These are phyloP conservation scores for Crotalus tigris DNA, from an alignment of 2,113 vertebrate species.

Conservation along the genomic window DNA sequence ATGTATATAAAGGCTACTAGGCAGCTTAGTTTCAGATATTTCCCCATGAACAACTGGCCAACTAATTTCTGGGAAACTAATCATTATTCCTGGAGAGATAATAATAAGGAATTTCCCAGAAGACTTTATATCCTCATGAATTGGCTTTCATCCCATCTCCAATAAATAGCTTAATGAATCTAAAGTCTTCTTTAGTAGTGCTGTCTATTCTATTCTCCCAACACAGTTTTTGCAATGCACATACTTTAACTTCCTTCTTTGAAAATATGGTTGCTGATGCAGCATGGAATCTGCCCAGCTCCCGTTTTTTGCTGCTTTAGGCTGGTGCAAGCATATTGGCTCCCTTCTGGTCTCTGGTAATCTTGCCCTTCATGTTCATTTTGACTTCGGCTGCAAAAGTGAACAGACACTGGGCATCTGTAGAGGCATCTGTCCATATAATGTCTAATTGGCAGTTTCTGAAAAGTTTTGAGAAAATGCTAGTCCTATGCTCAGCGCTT, in stretches of 20 bases:
- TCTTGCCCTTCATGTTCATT: background rate
- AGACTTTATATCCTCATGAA: background rate
- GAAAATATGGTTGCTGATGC: background rate
- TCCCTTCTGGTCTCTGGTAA: background rate
- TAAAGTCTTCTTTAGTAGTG: background rate
- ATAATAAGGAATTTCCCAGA: background rate
- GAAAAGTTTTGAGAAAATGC: background rate
- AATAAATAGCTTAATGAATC: background rate
- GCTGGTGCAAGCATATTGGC: background rate
- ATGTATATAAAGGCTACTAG: background rate
- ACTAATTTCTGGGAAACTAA: background rate
- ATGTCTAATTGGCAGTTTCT: background rate
- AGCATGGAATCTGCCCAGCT: background rate
- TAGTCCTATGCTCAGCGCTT: background rate
- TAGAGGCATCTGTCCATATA: background rate
- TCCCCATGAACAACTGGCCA: background rate
- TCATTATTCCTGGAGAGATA: background rate
- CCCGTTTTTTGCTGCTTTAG: background rate
- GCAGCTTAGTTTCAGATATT: background rate
- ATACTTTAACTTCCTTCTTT: background rate
- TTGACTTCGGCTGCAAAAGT: background rate
- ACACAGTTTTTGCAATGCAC: background rate
- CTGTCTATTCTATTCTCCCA: background rate
- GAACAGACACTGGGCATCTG: background rate
- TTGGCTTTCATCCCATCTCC: background rate